phyloP scores from a whole-genome alignment of 2,113 vertebrate species.

The Arenaria interpres region DNA sequence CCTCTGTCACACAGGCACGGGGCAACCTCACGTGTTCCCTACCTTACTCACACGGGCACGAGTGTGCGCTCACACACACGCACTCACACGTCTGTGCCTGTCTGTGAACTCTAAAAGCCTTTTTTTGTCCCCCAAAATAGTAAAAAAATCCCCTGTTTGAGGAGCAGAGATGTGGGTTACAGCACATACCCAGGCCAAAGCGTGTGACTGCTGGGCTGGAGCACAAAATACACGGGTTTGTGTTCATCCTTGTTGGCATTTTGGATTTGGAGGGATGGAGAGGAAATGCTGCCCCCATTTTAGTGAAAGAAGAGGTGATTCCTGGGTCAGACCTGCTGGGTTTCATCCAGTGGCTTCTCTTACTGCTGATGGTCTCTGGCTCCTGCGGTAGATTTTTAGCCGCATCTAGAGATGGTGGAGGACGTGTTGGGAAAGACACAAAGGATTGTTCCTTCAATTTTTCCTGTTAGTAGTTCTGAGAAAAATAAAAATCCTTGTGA shows the following conservation, averaged over 20 bases:
- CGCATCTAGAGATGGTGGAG: not conserved
- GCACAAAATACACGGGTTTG: fast-evolving
- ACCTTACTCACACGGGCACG: fast-evolving
- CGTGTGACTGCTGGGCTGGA: not conserved
- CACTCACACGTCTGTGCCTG: fast-evolving
- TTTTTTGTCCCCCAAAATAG: not conserved
- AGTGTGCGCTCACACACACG: fast-evolving
- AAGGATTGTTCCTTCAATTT: not conserved
- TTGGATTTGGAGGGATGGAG: not conserved
- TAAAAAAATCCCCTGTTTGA: fast-evolving
- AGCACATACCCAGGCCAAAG: not conserved
- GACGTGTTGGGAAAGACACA: not conserved
- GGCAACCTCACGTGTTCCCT: fast-evolving
- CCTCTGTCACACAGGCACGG: fast-evolving
- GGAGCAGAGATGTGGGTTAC: not conserved
- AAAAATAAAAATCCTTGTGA: not conserved
- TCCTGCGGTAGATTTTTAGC: not conserved
- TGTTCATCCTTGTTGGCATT: not conserved
- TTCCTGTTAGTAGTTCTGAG: not conserved
- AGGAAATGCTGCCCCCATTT: not conserved
- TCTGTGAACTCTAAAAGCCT: not conserved
- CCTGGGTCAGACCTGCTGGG: not conserved
- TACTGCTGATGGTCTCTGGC: not conserved
- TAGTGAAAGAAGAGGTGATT: not conserved
- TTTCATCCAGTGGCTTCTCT: not conserved